Percentiles rank a stretch among this genome's conserved stretches.
These are phyloP conservation scores for Prenolepis imparis DNA, from an alignment of 2,888 invertebrate species.

Conservation along the genomic window DNA sequence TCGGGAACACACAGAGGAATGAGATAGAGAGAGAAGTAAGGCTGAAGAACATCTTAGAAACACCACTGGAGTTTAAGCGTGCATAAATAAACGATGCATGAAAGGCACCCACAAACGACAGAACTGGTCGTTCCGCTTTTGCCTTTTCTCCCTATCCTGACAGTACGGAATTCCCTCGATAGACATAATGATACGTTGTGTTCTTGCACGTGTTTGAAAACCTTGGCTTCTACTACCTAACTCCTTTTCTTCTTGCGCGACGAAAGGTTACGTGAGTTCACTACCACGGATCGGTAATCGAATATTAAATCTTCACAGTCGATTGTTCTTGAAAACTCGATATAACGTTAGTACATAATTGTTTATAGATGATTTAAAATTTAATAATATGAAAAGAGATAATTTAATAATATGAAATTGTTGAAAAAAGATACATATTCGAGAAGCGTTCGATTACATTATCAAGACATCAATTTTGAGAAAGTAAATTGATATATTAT, in stretches of 20 bases:
- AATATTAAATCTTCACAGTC: constrained; percentile 1
- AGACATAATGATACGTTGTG: constrained; percentile 77
- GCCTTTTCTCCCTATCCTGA: constrained; percentile 43
- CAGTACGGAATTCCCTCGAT: constrained; percentile 68
- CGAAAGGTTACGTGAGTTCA: constrained; percentile 46
- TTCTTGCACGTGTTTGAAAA: constrained; percentile 42
- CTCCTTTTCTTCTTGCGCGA: constrained; percentile 27
- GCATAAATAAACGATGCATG: constrained; percentile 42
- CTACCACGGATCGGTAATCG: constrained; percentile 8
- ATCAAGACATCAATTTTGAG: background rate
- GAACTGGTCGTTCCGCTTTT: constrained; percentile 77
- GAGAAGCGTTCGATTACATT: background rate
- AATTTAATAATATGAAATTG: background rate
- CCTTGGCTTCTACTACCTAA: constrained; percentile 30
- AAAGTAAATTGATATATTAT: background rate
- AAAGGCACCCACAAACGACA: constrained; percentile 54
- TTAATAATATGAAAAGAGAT: background rate
- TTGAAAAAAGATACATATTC: background rate
- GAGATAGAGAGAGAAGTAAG: background rate
- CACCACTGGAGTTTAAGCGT: background rate
- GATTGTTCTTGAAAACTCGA: background rate
- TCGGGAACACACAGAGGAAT: background rate
- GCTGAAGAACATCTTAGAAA: constrained; percentile 9
- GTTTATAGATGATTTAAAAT: background rate
- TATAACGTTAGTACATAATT: background rate